Evolutionary conservation across 2,888 invertebrate genomes (phyloP), one percentile per base, ranked within the genome.

Genomic region (Drosophila seclusa): DNA sequence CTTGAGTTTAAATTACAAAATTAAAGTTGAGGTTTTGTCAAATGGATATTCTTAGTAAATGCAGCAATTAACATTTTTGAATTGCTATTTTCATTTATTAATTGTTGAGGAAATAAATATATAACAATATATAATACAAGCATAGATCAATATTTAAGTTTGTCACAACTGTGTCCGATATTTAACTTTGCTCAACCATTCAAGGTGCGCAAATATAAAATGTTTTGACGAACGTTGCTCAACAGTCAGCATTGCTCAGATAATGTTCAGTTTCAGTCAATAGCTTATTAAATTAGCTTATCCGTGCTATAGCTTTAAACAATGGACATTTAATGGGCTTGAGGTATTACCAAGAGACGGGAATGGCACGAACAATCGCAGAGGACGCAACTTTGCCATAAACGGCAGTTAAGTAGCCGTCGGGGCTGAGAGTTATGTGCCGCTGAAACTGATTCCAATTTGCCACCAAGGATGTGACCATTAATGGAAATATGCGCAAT

Each of bases 391-490:
- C 40, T n/a, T 40, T n/a, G 42, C 80, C 67, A 80, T 90, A 88
- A 88, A 80, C 72, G 82, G 78, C 77, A 65, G 78, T 82, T 79
- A 80, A 83, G 79, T 71, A 80, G 76, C 76, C 83, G 76, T 50
- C 80, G 82, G 78, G 70, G 60, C 70, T 61, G 77, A 78, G 79
- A 80, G 75, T 80, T 80, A 83, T 85, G 75, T 58, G 76, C 75
- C 70, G 65, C 72, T 73, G 68, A 79, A 81, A 80, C 68, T 73
- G 83, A 78, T 84, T 78, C 80, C 85, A 84, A 89, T 90, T 91
- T 89, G 83, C 88, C 86, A 87, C 79, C 75, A 89, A 91, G 83
- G 89, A 90, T 87, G 82, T 73, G 82, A 67, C 85, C 90, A 90
- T 83, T 90, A 91, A 91, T 91, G 87, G 87, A 82, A 90, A 81